Base-by-base conservation (phyloP, 2,888 invertebrate species). In the Nemurella pictetii region DNA sequence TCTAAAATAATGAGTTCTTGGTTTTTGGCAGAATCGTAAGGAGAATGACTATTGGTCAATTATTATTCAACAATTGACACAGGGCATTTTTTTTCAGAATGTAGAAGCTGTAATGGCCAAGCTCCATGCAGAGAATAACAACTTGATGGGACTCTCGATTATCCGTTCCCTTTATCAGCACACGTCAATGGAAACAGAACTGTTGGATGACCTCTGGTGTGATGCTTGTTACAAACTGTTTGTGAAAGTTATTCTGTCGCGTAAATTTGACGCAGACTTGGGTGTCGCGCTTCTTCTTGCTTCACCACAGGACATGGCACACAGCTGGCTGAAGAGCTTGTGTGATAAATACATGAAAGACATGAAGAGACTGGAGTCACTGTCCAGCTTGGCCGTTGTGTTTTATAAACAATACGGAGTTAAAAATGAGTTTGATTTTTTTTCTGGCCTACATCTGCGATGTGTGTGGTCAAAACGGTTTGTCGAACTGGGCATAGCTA, bases 231-330 rank as follows among this genome's bases (percentile, higher is more conserved):
- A 86, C 4, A 88, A 88, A 32, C 85, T 91, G 80, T 86, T 92
- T 27, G 88, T 89, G 83, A 90, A 90, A 86, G 87, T 91, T 5
- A 87, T 91, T n/a, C 88, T 89, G 15, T 87, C 88, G 1, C 88
- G 89, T 75, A 86, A 88, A 29, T 88, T 91, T 74, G 91, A 92
- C 87, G 86, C 88, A 20, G 88, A 89, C 75, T 87, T 91, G 26
- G 89, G 91, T 20, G 88, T 90, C 35, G 88, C 88, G 26, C 89
- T 89, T 85, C 88, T 91, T 12, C 89, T 90, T 82, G 88, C 89
- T 85, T 86, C 89, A 20, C 87, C 88, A 9, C 87, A 89, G 73
- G 83, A 87, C 36, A 87, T 88, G 35, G 89, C 89, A 2, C 82
- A 83, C 9, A 87, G 87, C 74, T 89, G 89, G 88, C 85, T 90